Percentiles rank a stretch among this genome's conserved stretches.
These are phyloP conservation scores for Molossus alvarezi DNA, from an alignment of 2,797 vertebrate species.

Conservation along the genomic window DNA sequence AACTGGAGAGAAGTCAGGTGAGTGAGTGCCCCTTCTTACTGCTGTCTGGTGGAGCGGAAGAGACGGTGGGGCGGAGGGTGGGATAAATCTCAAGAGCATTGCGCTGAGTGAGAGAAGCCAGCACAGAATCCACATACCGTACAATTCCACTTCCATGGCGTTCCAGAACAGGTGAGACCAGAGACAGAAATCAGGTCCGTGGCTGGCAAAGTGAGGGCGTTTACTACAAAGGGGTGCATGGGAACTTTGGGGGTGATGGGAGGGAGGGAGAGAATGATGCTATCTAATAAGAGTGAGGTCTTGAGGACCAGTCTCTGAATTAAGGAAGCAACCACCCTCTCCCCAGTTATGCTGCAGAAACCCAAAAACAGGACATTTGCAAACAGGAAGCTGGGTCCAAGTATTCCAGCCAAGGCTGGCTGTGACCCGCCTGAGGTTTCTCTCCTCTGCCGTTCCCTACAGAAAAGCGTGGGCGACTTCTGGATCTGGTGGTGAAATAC, in stretches of 20 bases:
- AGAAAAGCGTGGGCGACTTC: background rate
- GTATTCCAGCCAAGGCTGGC: background rate
- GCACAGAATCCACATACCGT: too few relatives aligned
- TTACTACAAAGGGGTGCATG: background rate
- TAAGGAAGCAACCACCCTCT: background rate
- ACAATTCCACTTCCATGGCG: too few relatives aligned
- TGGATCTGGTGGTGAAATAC: background rate
- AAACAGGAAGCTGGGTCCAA: background rate
- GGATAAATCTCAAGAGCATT: background rate
- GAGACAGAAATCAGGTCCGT: too few relatives aligned
- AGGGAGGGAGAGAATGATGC: background rate
- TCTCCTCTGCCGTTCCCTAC: background rate
- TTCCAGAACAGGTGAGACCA: too few relatives aligned
- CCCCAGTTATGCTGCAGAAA: background rate
- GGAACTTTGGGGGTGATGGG: fast-evolving
- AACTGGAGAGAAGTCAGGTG: background rate
- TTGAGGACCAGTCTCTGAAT: background rate
- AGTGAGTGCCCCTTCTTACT: background rate
- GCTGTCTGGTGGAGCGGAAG: background rate
- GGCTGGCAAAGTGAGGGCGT: background rate
- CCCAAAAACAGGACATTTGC: background rate
- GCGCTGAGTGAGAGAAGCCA: background rate
- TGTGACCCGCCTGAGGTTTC: background rate
- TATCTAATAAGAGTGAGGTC: background rate
- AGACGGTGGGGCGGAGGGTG: background rate